Evolutionary conservation across 2,888 invertebrate species (phyloP), one percentile per base, ranked within the genome.

Genomic region (Aphodius granarius): DNA sequence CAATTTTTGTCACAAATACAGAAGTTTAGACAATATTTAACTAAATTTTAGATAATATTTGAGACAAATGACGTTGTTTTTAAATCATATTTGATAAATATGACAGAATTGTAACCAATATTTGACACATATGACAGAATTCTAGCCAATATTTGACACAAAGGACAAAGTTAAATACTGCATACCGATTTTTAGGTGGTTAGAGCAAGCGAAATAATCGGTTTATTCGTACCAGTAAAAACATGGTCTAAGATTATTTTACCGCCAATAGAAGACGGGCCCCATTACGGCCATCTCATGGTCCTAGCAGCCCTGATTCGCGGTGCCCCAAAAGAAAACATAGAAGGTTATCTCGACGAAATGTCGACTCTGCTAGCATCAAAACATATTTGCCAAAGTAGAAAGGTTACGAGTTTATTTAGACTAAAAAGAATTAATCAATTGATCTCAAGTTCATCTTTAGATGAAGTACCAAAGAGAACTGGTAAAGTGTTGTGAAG

Each of bases 171-270:
- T n/a, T n/a, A n/a, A n/a, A n/a, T n/a, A n/a, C n/a, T n/a, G n/a
- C n/a, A n/a, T n/a, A n/a, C n/a, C n/a, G n/a, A n/a, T n/a, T n/a
- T n/a, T n/a, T n/a, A 93, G 93, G 88, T 92, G 63, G 89, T 92
- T 83, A 89, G 90, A 71, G 91, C 94, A 1, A 91, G 94, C 0
- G 91, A 93, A 83, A 87, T 94, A 72, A 89, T 95, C 79, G 95
- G 95, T 13, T 92, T 92, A 83, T 96, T 96, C 87, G 92, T 95
- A 68, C 88, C 89, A 0, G 91, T 92, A 0, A 88, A 90, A 18
- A 90, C 91, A 0, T 94, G 93, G 91, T 92, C 91, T 86, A 90
- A 91, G 65, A 86, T 94, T 3, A 85, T 94, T n/a, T 87, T 93
- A 75, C 89, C 92, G 0, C 90, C 91, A 3, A 86, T 93, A 74